A percentile compares a stretch with the other conserved stretches of the same genome.
Evolutionary conservation across 1,140 invertebrate genomes (phyloP).

Genomic region (Drosophila repletoides): DNA sequence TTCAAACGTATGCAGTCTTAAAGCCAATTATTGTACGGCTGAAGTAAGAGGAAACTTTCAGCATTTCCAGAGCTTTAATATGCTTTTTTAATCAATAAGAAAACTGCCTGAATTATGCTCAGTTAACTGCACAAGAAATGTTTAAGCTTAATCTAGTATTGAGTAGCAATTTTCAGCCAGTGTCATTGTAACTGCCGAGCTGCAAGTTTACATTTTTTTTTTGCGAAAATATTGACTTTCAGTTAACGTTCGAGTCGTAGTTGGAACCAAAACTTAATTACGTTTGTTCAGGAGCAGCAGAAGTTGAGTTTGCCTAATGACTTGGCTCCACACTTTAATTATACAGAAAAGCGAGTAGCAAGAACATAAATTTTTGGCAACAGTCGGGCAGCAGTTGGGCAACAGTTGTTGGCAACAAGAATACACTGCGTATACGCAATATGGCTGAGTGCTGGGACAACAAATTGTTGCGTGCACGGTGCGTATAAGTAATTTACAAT

Average conservation of each 20-base stretch:
- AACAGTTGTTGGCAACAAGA: constrained; percentile 20
- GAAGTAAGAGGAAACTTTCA: too few relatives aligned
- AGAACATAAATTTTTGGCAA: constrained; percentile 20
- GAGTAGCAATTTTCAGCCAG: not conserved
- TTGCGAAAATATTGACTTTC: constrained; percentile 32
- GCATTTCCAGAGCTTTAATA: too few relatives aligned
- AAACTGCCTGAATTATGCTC: too few relatives aligned
- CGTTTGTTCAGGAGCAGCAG: constrained; percentile 3
- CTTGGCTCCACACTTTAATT: constrained; percentile 29
- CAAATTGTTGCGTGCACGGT: constrained; percentile 37
- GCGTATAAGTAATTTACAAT: constrained; percentile 47
- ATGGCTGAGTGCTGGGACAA: not conserved
- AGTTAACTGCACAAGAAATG: too few relatives aligned
- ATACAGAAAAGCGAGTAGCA: constrained; percentile 23
- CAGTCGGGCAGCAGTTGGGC: not conserved
- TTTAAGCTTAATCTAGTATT: too few relatives aligned
- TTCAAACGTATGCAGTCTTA: not conserved
- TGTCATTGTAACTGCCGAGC: not conserved
- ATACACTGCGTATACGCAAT: constrained; percentile 25
- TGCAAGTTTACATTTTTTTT: too few relatives aligned
- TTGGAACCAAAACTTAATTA: constrained; percentile 22
- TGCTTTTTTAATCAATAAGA: too few relatives aligned
- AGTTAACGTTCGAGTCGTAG: constrained; percentile 3
- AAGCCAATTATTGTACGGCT: too few relatives aligned
- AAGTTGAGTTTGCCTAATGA: constrained; percentile 31